Evolutionary conservation across 2,113 vertebrate genomes (phyloP), one percentile per base, ranked within the genome.

Genomic region (Pachyramphus minor): DNA sequence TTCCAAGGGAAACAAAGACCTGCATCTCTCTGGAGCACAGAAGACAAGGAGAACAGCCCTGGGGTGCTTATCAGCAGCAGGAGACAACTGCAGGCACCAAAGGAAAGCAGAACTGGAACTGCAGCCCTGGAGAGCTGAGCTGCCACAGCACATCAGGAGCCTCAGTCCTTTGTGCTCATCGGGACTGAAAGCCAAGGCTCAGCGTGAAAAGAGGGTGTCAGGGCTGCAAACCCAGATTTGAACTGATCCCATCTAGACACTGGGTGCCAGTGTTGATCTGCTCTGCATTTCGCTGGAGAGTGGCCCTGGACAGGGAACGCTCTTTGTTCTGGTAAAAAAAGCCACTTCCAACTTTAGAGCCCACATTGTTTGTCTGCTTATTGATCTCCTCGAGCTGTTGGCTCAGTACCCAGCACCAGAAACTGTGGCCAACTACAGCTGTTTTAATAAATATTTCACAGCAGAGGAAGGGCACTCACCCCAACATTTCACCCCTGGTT

Each of bases 241-340:
- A 97, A 50, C 41, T 27, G 74, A 93, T 85, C 52, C 76, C 18
- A 16, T 78, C 62, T 47, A 90, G 82, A 97, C 96, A 97, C 96
- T 95, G 95, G 94, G 96, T 84, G 96, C 97, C 96, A 96, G 92
- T 96, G 95, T 96, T 97, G 96, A 82, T 78, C 92, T 22, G 77
- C 87, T 94, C 80, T 52, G 85, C 14, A 2, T 68, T 69, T 42
- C 8, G 30, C 69, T 68, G 77, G 49, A 87, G 78, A 85, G 27
- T 3, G 21, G 60, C 94, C 94, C 89, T 63, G 85, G n/a, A 30
- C 71, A 76, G 23, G 15, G 45, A 75, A 6, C 0, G 8, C 56
- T 66, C 72, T 53, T 81, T 74, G 75, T 88, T 79, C 89, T 53
- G 33, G 10, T 37, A 24, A 59, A 59, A 53, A 78, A 96, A 45